These are phyloP conservation scores for Scolopax rusticola DNA, from an alignment of 2,797 vertebrate genomes.

Conservation along the genomic window DNA sequence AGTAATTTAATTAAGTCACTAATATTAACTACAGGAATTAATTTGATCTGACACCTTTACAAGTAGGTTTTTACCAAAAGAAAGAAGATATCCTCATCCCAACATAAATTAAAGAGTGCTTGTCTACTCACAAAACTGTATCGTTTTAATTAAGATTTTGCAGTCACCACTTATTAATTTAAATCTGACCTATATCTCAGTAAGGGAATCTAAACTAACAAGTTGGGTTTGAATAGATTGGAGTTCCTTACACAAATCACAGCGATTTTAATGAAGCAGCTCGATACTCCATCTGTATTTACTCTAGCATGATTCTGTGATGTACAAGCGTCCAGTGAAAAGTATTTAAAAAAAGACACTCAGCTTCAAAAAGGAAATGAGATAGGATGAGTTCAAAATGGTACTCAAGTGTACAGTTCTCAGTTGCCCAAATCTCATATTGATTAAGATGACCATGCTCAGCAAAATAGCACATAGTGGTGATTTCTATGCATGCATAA, in stretches of 20 bases:
- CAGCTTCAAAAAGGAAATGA: neutral
- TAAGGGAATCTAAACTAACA: slow-evolving; percentile 34
- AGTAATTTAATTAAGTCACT: neutral
- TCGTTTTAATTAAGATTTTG: slow-evolving; percentile 53
- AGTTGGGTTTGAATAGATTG: neutral
- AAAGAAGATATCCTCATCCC: slow-evolving; percentile 34
- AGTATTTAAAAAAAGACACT: neutral
- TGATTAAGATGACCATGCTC: neutral
- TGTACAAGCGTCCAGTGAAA: neutral
- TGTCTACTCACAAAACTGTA: slow-evolving; percentile 23
- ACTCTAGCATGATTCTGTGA: neutral
- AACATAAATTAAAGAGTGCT: neutral
- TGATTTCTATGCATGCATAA: neutral
- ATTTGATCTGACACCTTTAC: slow-evolving; percentile 23
- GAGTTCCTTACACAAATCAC: slow-evolving; percentile 27
- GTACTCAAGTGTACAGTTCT: neutral
- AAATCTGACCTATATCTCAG: slow-evolving; percentile 48
- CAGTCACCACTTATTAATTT: slow-evolving; percentile 38
- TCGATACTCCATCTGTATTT: slow-evolving; percentile 47
- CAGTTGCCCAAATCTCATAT: neutral
- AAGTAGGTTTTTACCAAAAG: neutral
- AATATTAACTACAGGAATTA: neutral
- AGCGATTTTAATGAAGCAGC: slow-evolving; percentile 41
- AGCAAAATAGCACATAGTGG: neutral
- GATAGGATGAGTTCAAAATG: neutral